Evolutionary conservation across 2,888 invertebrate species (phyloP).

Genomic region (Tineola bisselliella): DNA sequence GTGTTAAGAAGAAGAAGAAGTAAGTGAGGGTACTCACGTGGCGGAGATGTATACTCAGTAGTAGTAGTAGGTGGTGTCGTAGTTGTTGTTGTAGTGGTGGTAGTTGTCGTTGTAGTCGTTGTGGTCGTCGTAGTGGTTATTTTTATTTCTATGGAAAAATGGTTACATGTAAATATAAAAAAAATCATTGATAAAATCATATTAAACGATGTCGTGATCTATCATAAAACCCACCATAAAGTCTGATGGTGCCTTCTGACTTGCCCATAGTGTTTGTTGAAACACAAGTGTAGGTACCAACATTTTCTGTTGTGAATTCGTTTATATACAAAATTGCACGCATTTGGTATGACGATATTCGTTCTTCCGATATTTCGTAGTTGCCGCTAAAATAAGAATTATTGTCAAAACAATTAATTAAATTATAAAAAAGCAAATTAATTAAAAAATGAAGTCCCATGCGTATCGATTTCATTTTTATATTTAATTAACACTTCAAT

Average conservation of each 20-base stretch:
- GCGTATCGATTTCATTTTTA: too few species aligned
- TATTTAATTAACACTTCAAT: too few species aligned
- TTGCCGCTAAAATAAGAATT: constrained; percentile 67
- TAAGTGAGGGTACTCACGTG: constrained; percentile 36
- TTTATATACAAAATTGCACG: constrained; percentile 71
- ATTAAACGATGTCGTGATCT: too few species aligned
- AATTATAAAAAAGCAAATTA: too few species aligned
- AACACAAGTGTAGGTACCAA: constrained; percentile 76
- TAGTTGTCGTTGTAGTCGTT: constrained; percentile 51
- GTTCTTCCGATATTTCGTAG: constrained; percentile 71
- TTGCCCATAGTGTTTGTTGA: constrained; percentile 77
- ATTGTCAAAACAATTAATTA: neutral
- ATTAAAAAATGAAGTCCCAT: too few species aligned
- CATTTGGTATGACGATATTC: constrained; percentile 69
- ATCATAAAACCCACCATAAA: constrained; percentile 70
- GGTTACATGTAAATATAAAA: neutral
- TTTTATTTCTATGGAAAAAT: constrained; percentile 45
- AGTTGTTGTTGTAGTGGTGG: constrained; percentile 48
- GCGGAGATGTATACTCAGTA: constrained; percentile 22
- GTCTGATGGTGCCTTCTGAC: constrained; percentile 72
- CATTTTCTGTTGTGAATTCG: constrained; percentile 68
- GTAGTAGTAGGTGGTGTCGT: constrained; percentile 43
- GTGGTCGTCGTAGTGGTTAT: constrained; percentile 48
- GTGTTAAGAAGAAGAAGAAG: too few species aligned
- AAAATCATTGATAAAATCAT: neutral